Evolutionary conservation across 2,888 invertebrate genomes (phyloP).

Genomic region (Hemithea aestivaria): DNA sequence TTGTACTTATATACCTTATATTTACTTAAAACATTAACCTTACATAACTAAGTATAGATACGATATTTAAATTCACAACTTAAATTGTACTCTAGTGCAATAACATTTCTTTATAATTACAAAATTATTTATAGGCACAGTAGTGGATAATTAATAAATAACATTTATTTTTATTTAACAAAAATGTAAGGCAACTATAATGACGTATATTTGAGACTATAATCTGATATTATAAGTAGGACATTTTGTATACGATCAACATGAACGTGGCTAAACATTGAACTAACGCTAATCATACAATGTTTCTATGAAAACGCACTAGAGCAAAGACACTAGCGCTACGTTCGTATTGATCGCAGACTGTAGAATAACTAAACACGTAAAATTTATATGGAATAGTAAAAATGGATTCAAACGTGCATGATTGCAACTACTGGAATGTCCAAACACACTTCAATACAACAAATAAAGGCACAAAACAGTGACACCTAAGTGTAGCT

Average conservation of each 20-base stretch:
- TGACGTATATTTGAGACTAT: constrained; percentile 7
- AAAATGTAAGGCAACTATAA: constrained; percentile 32
- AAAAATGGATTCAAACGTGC: constrained; percentile 45
- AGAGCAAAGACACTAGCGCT: no score
- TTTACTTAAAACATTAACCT: constrained; percentile 51
- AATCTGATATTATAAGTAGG: no score
- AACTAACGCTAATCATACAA: no score
- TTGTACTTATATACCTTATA: constrained; percentile 53
- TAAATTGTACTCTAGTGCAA: constrained; percentile 61
- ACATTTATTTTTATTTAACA: constrained; percentile 54
- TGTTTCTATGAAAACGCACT: no score
- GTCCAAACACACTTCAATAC: constrained; percentile 57
- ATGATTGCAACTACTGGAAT: constrained; percentile 64
- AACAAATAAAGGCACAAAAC: constrained; percentile 75
- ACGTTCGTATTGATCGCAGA: no score
- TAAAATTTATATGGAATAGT: constrained; percentile 11
- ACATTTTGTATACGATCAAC: no score
- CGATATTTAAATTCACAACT: constrained; percentile 61
- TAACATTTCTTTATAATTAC: constrained; percentile 58
- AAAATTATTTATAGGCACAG: constrained; percentile 66
- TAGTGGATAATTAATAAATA: constrained; percentile 64
- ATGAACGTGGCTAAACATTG: no score
- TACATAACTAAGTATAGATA: constrained; percentile 44
- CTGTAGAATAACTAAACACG: no score
- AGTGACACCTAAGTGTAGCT: constrained; percentile 62